Conservation (phyloP, 2,888 invertebrate genomes). For the Metacarcinus magister region DNA sequence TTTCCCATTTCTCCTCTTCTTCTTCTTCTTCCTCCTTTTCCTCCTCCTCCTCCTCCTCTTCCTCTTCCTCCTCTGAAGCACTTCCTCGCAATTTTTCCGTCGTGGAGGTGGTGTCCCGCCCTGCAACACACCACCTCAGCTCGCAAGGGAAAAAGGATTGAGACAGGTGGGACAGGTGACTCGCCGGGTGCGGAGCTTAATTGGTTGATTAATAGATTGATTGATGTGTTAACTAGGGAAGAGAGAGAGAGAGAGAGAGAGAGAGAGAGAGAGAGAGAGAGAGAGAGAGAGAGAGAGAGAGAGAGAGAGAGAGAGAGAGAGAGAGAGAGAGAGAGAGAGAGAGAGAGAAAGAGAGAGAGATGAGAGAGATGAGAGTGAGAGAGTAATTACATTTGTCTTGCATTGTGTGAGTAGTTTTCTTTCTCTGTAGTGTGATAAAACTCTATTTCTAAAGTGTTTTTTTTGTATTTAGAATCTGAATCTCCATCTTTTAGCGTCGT, state of each 20-base stretch:
- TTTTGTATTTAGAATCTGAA: too few relatives aligned
- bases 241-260: conserved; percentile 21
- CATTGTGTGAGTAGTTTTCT: neutral
- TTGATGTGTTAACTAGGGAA: neutral
- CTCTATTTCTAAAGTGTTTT: neutral
- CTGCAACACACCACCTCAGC: neutral
- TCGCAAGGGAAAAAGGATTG: neutral
- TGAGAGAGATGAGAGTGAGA: too few relatives aligned
- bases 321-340: neutral
- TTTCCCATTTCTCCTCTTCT: neutral
- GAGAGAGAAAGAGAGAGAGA: neutral
- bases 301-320: neutral
- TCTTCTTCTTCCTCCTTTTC: neutral
- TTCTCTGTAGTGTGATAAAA: neutral
- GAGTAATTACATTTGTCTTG: neutral
- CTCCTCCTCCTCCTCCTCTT: neutral
- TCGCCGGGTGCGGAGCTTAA: neutral
- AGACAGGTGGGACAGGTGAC: neutral
- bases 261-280: neutral
- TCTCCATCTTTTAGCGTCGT: too few relatives aligned
- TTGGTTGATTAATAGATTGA: neutral
- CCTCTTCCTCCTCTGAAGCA: neutral
- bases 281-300: neutral
- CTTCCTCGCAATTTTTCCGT: too few relatives aligned
- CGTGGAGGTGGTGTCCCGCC: too few relatives aligned